Base-by-base conservation (phyloP, 2,797 vertebrate genomes). In the Danio aesculapii region DNA sequence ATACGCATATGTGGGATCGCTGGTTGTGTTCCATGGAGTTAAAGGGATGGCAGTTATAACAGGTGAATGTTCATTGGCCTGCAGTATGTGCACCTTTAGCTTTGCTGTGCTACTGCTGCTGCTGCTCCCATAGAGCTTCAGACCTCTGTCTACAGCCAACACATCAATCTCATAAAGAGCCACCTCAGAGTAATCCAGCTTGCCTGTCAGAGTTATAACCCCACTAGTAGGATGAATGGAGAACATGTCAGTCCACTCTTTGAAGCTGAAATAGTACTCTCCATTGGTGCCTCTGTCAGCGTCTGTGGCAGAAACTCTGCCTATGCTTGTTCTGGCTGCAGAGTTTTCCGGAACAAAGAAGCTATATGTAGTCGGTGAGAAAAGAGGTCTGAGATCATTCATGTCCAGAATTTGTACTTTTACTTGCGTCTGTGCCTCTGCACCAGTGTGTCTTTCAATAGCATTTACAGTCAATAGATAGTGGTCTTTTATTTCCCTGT, bases 221-320 rank as follows among this genome's bases (percentile, higher is more conserved):
- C 96, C 96, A 14, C 94, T 96, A 66, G 95, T 94, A n/a, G 96
- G 95, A 86, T 96, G 96, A 86, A 96, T 93, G 61, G 95, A 94
- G 88, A 96, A 96, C 86, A 93, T 83, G 86, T 95, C 93, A 0
- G 94, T 96, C 89, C 92, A 90, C 61, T 96, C 95, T 87, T 92
- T 95, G 85, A 96, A 96, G 77, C 95, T 95, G 70, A 95, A 96
- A 89, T 96, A 96, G 85, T 95, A 95, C 16, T 96, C 94, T 68
- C 95, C 96, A 17, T 96, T 96, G 69, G 96, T 95, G 84, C 96
- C 95, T 49, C 94, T 92, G 81, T 96, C 96, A 11, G 96, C 96
- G 55, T 96, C 96, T 1, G 96, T 96, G 61, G 95, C 95, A 0
- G 91, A 95, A 81, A 96, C 95, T 85, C 87, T 92, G 0, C 94